Evolutionary conservation across 1,140 invertebrate species (phyloP).

Genomic region (Solen grandis): DNA sequence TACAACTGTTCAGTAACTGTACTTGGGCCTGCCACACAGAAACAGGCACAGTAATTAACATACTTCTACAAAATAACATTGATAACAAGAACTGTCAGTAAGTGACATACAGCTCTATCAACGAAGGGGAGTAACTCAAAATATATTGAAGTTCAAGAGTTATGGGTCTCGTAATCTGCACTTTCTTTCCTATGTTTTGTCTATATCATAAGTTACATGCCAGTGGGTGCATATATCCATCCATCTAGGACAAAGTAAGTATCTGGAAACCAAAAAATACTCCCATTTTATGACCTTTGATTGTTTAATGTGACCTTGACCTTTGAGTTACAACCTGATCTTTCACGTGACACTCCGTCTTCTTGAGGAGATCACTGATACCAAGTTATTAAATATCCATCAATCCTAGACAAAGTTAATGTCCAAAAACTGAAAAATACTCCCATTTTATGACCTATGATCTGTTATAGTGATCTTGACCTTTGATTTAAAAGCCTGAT

Average conservation of each 20-base stretch:
- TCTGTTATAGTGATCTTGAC: too few species aligned
- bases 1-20: constrained; percentile 85
- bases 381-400: too few species aligned
- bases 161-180: background rate
- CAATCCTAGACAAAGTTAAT: too few species aligned
- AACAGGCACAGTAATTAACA: background rate
- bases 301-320: too few species aligned
- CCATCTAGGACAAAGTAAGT: background rate
- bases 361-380: too few species aligned
- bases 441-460: too few species aligned
- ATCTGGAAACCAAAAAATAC: too few species aligned
- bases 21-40: constrained; percentile 82
- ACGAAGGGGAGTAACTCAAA: background rate
- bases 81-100: background rate
- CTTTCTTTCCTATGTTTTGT: background rate
- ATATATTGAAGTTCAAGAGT: background rate
- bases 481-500: background rate
- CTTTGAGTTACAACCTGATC: too few species aligned
- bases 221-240: background rate
- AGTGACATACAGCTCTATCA: background rate
- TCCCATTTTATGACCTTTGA: too few species aligned
- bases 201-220: too few species aligned
- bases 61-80: background rate
- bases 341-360: too few species aligned
- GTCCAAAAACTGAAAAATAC: too few species aligned